phyloP scores from a whole-genome alignment of 2,797 vertebrate genomes.

The Garrulus glandarius region DNA sequence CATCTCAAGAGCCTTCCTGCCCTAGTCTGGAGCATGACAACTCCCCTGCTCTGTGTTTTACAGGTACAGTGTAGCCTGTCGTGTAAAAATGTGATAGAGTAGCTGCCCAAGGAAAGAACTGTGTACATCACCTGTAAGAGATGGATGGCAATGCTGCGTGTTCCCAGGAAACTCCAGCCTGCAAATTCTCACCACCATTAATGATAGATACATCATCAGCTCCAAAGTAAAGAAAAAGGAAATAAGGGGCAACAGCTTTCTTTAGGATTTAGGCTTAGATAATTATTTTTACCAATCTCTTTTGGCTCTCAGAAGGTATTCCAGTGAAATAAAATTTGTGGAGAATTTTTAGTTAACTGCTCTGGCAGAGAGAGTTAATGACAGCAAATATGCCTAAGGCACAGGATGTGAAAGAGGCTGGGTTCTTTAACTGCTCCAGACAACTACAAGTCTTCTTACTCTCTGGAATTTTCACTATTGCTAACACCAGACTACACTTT shows the following conservation, averaged over 20 bases:
- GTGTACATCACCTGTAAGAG: neutral
- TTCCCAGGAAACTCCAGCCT: neutral
- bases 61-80: fast-evolving
- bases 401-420: neutral
- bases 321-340: neutral
- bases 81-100: neutral
- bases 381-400: neutral
- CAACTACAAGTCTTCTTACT: neutral
- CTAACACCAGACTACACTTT: neutral
- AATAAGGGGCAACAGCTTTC: neutral
- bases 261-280: neutral
- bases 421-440: neutral
- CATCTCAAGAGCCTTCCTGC: neutral
- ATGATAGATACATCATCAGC: no score
- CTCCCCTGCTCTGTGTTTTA: neutral
- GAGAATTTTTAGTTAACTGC: neutral
- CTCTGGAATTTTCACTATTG: neutral
- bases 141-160: fast-evolving
- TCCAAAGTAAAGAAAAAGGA: neutral
- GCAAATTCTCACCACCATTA: fast-evolving
- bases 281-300: neutral
- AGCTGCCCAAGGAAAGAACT: neutral
- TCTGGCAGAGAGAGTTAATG: neutral
- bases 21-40: neutral
- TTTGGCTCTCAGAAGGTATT: neutral